These are phyloP conservation scores for Germaria angustata DNA, from an alignment of 2,888 invertebrate genomes.

Conservation along the genomic window DNA sequence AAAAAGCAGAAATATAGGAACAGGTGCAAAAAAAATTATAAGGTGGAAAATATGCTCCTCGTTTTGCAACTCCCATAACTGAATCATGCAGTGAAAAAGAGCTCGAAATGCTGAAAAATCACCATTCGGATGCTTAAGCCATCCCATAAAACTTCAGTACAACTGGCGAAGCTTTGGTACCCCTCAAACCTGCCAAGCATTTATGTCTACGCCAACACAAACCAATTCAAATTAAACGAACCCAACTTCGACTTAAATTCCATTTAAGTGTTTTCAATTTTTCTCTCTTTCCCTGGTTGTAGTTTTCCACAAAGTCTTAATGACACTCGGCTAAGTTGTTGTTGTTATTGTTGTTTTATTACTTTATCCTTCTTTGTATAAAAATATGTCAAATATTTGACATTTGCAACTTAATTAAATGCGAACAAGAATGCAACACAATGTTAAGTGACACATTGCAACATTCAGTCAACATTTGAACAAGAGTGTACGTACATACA, in stretches of 20 bases:
- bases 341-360: too few relatives aligned
- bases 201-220: neutral
- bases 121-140: too few relatives aligned
- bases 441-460: conserved; percentile 64
- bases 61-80: too few relatives aligned
- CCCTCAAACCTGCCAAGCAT: too few relatives aligned
- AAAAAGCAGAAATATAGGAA: too few relatives aligned
- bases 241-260: conserved; percentile 10
- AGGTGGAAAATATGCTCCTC: too few relatives aligned
- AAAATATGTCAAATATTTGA: conserved; percentile 67
- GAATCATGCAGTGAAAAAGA: too few relatives aligned
- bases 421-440: conserved; percentile 62
- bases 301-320: conserved; percentile 30
- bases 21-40: too few relatives aligned
- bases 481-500: neutral
- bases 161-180: too few relatives aligned
- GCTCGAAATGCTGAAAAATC: too few relatives aligned
- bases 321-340: conserved; percentile 30
- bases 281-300: neutral
- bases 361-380: conserved; percentile 42
- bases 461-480: conserved; percentile 50
- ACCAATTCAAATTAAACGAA: neutral
- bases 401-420: conserved; percentile 69
- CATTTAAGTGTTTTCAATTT: neutral
- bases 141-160: too few relatives aligned